Base-by-base conservation (phyloP, 2,113 vertebrate species). In the Nycticryphes semicollaris region DNA sequence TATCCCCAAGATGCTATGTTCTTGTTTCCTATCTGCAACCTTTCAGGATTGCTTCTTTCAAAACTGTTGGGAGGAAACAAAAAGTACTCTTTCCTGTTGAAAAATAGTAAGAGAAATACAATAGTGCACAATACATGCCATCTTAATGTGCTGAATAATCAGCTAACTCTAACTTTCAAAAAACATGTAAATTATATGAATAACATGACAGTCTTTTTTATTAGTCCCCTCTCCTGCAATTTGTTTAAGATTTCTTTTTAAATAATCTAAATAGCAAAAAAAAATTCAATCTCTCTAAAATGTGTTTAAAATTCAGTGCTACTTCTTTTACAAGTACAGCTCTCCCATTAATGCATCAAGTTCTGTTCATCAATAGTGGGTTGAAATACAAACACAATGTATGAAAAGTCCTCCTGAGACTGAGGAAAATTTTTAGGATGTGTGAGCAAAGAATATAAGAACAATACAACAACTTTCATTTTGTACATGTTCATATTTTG, bases 391-490 rank as follows among this genome's bases (percentile, higher is more conserved):
- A 57, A 57, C 2, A 59, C 3, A 56, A 48, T 62, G 3, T 14
- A 23, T 16, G 19, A 76, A 68, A 50, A 33, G 24, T 24, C 19
- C 45, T 72, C 16, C 8, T 54, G 6, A 56, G 13, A n/a, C 3
- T 31, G 24, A 22, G 22, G 19, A 77, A 69, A 35, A 7, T 9
- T 20, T 84, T 87, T 51, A 64, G 6, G 4, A n/a, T n/a, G 2
- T n/a, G 11, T 47, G 4, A 54, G 3, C 9, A 22, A 92, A 80
- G 39, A 41, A 48, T 41, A 24, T 6, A 57, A 27, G 3, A 82
- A 56, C 8, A 81, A 14, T 6, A 4, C 18, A 45, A 22, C 4
- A 54, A 2, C 3, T 3, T 16, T 0, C 2, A 30, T 59, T 85
- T 82, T 80, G 18, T 67, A 53, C 4, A 11, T 48, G 63, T 68